Base-by-base conservation (phyloP, 2,888 invertebrate genomes). In the Leptinotarsa peninsularis region DNA sequence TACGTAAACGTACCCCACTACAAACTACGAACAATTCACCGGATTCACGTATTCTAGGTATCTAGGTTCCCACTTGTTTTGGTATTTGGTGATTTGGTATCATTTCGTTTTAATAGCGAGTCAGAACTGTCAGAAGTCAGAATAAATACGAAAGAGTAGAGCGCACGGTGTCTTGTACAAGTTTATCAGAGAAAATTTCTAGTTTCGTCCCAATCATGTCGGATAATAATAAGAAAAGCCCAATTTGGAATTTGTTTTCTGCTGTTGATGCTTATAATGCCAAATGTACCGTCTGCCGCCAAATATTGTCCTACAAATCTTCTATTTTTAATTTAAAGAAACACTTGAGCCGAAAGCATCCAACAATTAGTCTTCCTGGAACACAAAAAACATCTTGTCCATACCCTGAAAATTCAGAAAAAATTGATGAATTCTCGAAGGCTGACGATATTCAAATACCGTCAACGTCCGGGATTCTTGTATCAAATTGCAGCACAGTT, bases 301-400 rank as follows among this genome's bases (percentile, higher is more conserved):
- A 66, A 66, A 33, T 10, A 74, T 43, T 74, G 18, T 74, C 60
- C 13, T 69, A 60, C 67, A 74, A 74, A 66, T 63, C 69, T 0
- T 74, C 73, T 13, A 21, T 74, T 2, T 63, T 66, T 4, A 74
- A 74, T 66, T 74, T 70, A 63, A 74, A 69, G 27, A 69, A 74
- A 69, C 73, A 74, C 33, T 15, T 73, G 10, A 60, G 54, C 23
- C 56, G 69, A 58, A 73, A 73, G 63, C 73, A 69, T 69, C 68
- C 69, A 50, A 69, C 73, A 27, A n/a, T 73, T 49, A n/a, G 54
- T 27, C 10, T 63, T 63, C 21, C 21, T 33, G 58, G 23, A 58
- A 21, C 58, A 21, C 23, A n/a, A 58, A 23, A 23, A 23, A 23
- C 23, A 23, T 23, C 23, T 23, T 23, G 23, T 23, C 23, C 23